Conservation (phyloP, 64 coral and sea anemone genomes). For the Actinia equina region DNA sequence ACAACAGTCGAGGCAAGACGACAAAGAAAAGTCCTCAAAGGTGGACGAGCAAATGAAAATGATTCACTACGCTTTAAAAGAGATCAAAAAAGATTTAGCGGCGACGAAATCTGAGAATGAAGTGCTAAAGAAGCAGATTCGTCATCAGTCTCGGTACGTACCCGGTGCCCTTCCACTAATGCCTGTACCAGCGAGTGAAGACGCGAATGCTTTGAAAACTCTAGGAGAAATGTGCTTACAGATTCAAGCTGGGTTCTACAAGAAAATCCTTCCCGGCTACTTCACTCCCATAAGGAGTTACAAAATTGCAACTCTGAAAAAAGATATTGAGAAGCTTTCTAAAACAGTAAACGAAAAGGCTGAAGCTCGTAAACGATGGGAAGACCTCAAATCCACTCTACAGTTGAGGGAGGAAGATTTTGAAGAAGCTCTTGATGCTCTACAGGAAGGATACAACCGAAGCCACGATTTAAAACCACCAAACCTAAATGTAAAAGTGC, state of each 20-base stretch:
- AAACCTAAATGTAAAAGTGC: constrained; percentile 4
- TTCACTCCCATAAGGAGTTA: constrained; percentile 30
- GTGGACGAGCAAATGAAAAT: no score
- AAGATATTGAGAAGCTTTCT: constrained; percentile 27
- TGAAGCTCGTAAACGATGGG: constrained; percentile 23
- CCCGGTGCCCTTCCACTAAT: background rate
- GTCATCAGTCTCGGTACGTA: no score
- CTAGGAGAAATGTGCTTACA: constrained; percentile 40
- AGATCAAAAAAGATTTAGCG: no score
- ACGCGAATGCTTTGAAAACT: background rate
- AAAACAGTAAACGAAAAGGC: constrained; percentile 34
- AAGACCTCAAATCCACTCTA: background rate
- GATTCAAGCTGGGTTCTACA: constrained; percentile 38
- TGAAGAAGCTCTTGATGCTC: constrained; percentile 36
- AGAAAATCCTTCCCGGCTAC: constrained; percentile 29
- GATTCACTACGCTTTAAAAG: no score
- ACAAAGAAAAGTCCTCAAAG: no score
- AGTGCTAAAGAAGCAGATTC: no score
- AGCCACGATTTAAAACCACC: constrained; percentile 23
- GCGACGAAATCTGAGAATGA: no score
- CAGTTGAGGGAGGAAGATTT: constrained; percentile 18
- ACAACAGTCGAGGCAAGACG: no score
- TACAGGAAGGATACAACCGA: constrained; percentile 9
- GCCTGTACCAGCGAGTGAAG: background rate
- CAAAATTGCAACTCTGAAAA: constrained; percentile 34